phyloP scores from a whole-genome alignment of 2,797 vertebrate genomes.

The Melopsittacus undulatus region DNA sequence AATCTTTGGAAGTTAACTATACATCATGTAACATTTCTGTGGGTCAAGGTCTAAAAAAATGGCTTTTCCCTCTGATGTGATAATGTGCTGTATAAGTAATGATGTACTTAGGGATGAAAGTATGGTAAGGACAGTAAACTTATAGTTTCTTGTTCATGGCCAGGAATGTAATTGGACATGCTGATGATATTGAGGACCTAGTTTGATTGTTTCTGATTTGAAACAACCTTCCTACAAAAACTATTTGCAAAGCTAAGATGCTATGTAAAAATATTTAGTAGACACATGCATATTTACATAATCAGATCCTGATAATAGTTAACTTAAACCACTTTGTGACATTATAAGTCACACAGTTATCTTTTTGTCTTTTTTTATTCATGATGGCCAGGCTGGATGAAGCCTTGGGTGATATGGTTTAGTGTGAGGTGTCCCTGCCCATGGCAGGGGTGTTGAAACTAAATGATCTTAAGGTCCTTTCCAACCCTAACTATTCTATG shows the following conservation, averaged over 20 bases:
- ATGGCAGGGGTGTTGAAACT: too few relatives aligned
- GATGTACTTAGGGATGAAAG: neutral
- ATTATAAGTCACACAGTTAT: neutral
- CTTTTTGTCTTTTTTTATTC: neutral
- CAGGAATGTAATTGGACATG: neutral
- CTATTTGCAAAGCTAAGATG: neutral
- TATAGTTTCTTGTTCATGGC: neutral
- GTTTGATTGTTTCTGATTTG: neutral
- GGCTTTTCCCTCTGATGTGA: neutral
- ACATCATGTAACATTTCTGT: neutral
- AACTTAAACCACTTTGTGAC: neutral
- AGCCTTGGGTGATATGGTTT: too few relatives aligned
- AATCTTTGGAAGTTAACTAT: neutral
- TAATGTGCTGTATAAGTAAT: neutral
- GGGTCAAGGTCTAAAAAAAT: neutral
- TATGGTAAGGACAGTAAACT: neutral
- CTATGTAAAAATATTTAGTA: neutral
- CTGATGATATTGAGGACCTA: neutral
- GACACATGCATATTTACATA: neutral
- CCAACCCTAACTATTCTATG: too few relatives aligned
- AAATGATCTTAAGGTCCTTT: too few relatives aligned
- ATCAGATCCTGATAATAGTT: neutral
- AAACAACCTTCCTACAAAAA: neutral
- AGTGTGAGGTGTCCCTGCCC: too few relatives aligned
- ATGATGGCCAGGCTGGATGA: too few relatives aligned